Percentiles rank a stretch among this genome's conserved stretches.
Evolutionary conservation across 1,140 invertebrate species (phyloP).

Genomic region (Drosophila cardini): DNA sequence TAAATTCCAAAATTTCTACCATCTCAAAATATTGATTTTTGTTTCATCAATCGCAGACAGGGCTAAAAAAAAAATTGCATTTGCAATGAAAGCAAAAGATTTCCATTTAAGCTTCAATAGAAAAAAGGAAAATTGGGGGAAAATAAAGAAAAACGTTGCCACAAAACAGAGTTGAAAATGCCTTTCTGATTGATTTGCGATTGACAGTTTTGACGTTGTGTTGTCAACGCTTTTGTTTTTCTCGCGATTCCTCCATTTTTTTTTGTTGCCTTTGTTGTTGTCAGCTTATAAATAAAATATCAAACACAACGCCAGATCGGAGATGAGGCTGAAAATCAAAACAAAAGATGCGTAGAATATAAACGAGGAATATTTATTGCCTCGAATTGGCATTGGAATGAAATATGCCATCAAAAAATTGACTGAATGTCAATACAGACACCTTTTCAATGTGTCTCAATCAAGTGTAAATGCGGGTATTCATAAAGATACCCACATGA

Average conservation of each 20-base stretch:
- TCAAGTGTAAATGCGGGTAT: slow-evolving; percentile 68
- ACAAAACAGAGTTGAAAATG: slow-evolving; percentile 58
- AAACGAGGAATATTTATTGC: slow-evolving; percentile 73
- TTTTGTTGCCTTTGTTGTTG: slow-evolving; percentile 22
- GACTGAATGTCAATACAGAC: slow-evolving; percentile 68
- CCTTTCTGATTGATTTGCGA: slow-evolving; percentile 75
- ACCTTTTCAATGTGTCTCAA: slow-evolving; percentile 74
- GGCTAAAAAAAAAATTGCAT: slow-evolving; percentile 2
- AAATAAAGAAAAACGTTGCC: slow-evolving; percentile 33
- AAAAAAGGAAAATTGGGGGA: slow-evolving; percentile 3
- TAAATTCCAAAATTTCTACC: no score
- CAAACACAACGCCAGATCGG: slow-evolving; percentile 19
- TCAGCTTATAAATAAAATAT: slow-evolving; percentile 76
- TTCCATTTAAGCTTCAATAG: slow-evolving; percentile 23
- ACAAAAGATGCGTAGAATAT: slow-evolving; percentile 36
- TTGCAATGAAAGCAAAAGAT: slow-evolving; percentile 33
- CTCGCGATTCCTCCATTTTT: slow-evolving; percentile 1
- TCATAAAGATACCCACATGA: slow-evolving; percentile 28
- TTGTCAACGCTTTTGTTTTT: slow-evolving; percentile 49
- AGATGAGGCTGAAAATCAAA: slow-evolving; percentile 40
- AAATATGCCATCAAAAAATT: slow-evolving; percentile 77
- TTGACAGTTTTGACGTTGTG: slow-evolving; percentile 70
- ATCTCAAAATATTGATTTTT: slow-evolving; percentile 25
- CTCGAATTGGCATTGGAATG: slow-evolving; percentile 65
- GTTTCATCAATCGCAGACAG: slow-evolving; percentile 5